Conservation (phyloP, 2,888 invertebrate species). For the Alloscopus bannaensis region DNA sequence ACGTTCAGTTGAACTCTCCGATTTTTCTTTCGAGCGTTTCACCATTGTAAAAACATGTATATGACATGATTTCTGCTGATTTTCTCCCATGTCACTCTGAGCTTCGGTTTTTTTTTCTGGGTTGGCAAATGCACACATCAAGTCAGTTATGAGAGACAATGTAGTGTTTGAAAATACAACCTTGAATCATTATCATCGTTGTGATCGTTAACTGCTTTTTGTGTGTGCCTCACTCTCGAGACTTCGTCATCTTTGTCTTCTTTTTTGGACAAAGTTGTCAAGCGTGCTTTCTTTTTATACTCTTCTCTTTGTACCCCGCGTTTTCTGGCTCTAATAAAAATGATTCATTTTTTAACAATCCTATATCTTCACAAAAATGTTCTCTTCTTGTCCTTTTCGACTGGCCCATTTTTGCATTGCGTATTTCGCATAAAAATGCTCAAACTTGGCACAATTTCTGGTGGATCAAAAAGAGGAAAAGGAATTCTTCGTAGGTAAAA, state of each 20-base stretch:
- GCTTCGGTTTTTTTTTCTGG: conserved; percentile 7
- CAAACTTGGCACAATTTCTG: no score
- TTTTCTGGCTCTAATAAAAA: no score
- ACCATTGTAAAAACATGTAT: not conserved
- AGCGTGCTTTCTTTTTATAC: no score
- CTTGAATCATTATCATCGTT: conserved; percentile 40
- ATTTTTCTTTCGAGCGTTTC: conserved; percentile 10
- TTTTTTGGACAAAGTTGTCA: conserved; percentile 30
- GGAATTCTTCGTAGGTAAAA: no score
- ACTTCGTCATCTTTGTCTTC: conserved; percentile 38
- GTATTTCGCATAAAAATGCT: no score
- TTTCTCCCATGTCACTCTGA: conserved; percentile 15
- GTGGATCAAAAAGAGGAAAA: no score
- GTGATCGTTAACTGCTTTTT: conserved; percentile 36
- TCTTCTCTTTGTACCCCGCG: no score
- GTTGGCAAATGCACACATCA: conserved; percentile 4
- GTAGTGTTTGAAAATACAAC: conserved; percentile 23
- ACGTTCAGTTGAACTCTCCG: conserved; percentile 18
- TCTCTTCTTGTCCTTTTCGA: no score
- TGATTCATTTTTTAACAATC: no score
- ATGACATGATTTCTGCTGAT: conserved; percentile 17
- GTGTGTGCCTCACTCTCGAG: not conserved
- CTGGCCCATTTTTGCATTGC: no score
- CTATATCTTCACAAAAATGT: no score
- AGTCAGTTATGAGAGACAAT: no score